Conservation (phyloP, 2,113 vertebrate species). For the Diphyllodes magnificus region DNA sequence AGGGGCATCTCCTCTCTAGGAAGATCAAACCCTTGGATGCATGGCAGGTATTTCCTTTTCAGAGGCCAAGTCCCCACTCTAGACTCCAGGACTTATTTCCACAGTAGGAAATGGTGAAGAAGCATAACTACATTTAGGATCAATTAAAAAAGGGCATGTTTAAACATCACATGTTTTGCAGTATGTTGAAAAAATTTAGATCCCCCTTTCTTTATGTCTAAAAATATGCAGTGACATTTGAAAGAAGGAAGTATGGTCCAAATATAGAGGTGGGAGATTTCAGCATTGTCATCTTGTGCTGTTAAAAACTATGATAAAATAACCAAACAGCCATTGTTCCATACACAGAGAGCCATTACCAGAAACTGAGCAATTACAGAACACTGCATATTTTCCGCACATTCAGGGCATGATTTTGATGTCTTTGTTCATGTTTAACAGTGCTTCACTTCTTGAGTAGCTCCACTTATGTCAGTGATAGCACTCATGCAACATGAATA, state of each 20-base stretch:
- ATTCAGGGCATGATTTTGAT: background rate
- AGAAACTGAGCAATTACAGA: background rate
- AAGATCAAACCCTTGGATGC: background rate
- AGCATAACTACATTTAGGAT: background rate
- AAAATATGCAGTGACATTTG: conserved; percentile 46
- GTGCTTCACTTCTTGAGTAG: background rate
- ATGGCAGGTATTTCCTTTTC: background rate
- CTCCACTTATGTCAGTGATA: background rate
- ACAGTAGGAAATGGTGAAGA: background rate
- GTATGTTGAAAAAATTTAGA: conserved; percentile 40
- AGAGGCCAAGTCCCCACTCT: background rate
- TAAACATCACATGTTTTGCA: background rate
- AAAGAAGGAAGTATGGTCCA: conserved; percentile 60
- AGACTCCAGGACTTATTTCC: background rate
- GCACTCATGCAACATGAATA: background rate
- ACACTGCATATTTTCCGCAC: background rate
- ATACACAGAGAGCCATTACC: background rate
- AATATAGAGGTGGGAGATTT: conserved; percentile 55
- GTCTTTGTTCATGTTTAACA: background rate
- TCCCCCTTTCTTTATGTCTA: conserved; percentile 23
- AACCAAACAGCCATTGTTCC: background rate
- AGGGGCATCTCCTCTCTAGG: background rate
- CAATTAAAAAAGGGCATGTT: background rate
- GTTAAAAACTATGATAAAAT: background rate
- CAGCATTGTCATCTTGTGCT: conserved; percentile 36